phyloP scores from a whole-genome alignment of 2,113 vertebrate genomes.

The Macaca mulatta region DNA sequence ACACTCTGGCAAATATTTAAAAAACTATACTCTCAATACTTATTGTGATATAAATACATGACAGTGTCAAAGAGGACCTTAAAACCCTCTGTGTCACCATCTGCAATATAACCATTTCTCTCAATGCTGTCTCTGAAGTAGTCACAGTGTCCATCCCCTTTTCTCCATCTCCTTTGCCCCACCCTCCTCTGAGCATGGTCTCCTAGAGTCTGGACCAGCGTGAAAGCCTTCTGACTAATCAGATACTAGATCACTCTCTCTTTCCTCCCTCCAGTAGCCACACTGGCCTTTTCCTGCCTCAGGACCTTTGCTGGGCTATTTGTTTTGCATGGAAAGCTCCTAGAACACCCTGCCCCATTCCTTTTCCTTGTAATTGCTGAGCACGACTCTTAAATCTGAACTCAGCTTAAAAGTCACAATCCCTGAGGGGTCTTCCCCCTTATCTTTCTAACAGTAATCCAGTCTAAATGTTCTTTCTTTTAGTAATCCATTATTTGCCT shows the following conservation, averaged over 20 bases:
- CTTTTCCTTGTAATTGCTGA: neutral
- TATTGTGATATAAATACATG: neutral
- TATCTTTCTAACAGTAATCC: neutral
- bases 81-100: neutral
- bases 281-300: neutral
- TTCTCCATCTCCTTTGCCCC: neutral
- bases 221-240: neutral
- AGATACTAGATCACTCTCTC: neutral
- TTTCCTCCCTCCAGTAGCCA: neutral
- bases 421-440: neutral
- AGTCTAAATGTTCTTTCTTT: neutral
- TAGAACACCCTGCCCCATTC: fast-evolving
- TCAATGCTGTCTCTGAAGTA: neutral
- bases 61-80: neutral
- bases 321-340: neutral
- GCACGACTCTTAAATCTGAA: neutral
- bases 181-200: fast-evolving
- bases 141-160: fast-evolving
- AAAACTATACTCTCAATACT: neutral
- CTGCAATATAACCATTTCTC: neutral
- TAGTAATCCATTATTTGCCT: neutral
- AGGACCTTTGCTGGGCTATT: fast-evolving
- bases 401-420: neutral
- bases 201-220: neutral
- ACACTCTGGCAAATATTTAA: neutral